phyloP scores from a whole-genome alignment of 2,113 vertebrate species.

The Athene cunicularia region DNA sequence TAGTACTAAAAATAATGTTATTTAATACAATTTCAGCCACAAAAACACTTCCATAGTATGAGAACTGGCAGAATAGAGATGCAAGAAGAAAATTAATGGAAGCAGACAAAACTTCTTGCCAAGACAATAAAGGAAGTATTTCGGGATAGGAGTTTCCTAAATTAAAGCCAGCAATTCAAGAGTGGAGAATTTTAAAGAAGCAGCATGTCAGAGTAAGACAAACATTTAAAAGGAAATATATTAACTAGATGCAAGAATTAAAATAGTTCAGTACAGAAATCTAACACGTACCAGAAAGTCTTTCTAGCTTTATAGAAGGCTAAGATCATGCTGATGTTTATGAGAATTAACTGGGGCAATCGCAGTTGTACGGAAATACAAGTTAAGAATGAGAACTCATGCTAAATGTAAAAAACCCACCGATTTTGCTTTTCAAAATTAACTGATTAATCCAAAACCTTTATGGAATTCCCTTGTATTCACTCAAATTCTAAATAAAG shows the following conservation, averaged over 20 bases:
- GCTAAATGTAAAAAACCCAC: neutral
- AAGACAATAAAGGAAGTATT: constrained; percentile 43
- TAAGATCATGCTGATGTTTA: neutral
- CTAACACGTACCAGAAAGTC: neutral
- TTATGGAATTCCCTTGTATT: neutral
- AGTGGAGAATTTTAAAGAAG: neutral
- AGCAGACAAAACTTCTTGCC: constrained; percentile 19
- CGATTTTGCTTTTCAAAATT: neutral
- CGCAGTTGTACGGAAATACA: neutral
- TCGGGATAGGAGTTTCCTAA: constrained; percentile 26
- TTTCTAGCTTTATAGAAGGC: neutral
- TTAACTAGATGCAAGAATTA: neutral
- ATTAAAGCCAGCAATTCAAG: constrained; percentile 8
- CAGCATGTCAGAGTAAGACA: neutral
- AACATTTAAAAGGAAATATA: neutral
- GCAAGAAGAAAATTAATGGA: constrained; percentile 42
- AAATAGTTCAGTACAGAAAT: neutral
- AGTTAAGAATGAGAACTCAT: neutral
- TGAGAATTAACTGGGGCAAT: neutral
- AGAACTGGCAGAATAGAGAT: constrained; percentile 9
- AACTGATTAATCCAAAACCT: neutral
- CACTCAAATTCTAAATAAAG: neutral
- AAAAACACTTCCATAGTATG: constrained; percentile 15
- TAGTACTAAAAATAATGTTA: neutral
- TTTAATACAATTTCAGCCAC: neutral